Conservation (phyloP, 2,113 vertebrate genomes). For the Chloroceryle aenea region DNA sequence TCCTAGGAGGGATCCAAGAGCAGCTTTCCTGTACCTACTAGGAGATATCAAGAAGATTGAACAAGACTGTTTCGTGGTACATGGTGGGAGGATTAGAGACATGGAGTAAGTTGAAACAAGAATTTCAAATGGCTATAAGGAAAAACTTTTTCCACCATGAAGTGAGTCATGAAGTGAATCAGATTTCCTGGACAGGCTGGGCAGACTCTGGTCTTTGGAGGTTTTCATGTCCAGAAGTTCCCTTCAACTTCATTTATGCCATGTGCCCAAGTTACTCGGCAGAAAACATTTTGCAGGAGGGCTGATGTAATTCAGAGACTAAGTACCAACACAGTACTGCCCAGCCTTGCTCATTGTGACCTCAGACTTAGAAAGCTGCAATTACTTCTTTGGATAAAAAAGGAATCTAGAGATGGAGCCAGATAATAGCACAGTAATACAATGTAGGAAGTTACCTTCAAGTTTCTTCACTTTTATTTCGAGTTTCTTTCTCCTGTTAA, state of each 20-base stretch:
- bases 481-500: constrained; percentile 85
- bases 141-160: not conserved
- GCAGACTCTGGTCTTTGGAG: not conserved
- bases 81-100: not conserved
- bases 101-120: not conserved
- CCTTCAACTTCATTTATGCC: not conserved
- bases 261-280: not conserved
- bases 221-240: not conserved
- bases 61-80: not conserved
- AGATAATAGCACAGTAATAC: not conserved
- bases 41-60: not conserved
- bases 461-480: constrained; percentile 87
- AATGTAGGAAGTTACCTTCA: constrained; percentile 81
- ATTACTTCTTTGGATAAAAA: not conserved
- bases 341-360: not conserved
- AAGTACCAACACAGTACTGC: not conserved
- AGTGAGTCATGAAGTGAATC: not conserved
- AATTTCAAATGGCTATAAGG: not conserved
- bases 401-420: not conserved
- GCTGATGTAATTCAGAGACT: not conserved
- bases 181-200: not conserved
- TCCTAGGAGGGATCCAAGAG: not conserved
- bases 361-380: not conserved
- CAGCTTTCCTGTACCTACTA: not conserved
- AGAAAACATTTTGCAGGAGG: not conserved